Evolutionary conservation across 2,113 vertebrate genomes (phyloP), one percentile per base, ranked within the genome.

Genomic region (Phylloscopus trochiloides): DNA sequence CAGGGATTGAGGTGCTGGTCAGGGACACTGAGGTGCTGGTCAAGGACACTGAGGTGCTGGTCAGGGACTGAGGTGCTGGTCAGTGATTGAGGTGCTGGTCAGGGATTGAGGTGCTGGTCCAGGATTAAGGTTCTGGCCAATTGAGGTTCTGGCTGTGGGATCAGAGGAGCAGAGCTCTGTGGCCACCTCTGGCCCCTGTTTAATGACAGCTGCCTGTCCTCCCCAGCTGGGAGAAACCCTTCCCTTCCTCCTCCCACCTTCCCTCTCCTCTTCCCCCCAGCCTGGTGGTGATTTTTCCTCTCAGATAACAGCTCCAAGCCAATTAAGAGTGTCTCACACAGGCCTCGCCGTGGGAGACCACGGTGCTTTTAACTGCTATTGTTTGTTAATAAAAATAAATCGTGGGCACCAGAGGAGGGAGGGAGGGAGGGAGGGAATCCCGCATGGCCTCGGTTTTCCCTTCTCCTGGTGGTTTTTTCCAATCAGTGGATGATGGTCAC

Each of bases 321-420:
- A 80, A 84, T 90, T 83, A 83, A n/a, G 93, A 66, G 61, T 10
- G 50, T 77, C 92, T 93, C 92, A 54, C 81, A 61, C 47, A 84
- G 79, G n/a, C 48, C 1, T 42, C 14, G 0, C 74, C 6, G 45
- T 50, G 75, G 87, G 96, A 92, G 84, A 78, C 70, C 84, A 12
- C 51, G 25, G 85, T 19, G 86, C 83, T 91, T 81, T 94, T 91
- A 88, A 76, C 75, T 88, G 75, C 96, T 77, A 66, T 74, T 92
- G 62, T 94, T 96, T 96, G 90, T 91, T 97, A 96, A 97, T 96
- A 95, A 95, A 95, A 88, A 93, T 86, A 94, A 92, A 96, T 94
- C 52, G 42, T 58, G 67, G 92, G 66, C 93, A 67, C 87, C 47
- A 17, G 93, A 43, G 48, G 29, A 75, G 34, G 75, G 70, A 24